Evolutionary conservation across 1,140 invertebrate genomes (phyloP), one percentile per base, ranked within the genome.

Genomic region (Leptopilina clavipes): DNA sequence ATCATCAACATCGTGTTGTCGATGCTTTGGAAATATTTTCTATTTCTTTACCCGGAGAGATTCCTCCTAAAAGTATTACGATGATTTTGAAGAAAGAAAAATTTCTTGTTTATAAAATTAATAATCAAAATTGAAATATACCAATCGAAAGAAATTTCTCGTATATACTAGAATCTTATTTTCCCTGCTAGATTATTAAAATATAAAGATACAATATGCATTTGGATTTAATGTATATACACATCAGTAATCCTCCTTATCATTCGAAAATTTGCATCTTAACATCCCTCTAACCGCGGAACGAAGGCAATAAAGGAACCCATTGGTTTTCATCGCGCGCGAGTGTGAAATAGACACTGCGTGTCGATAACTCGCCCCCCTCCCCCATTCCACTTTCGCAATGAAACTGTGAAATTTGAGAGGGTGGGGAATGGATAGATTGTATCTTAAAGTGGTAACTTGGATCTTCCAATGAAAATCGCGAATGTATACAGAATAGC

Each of bases 391-490:
- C 25, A 31, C n/a, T n/a, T n/a, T n/a, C 25, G 25, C 56, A n/a
- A 31, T 65, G 59, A 65, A 65, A 31, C 59, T 31, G n/a, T n/a
- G 12, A 65, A 65, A 65, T 65, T 65, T 37, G 59, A 65, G 12
- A 31, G 59, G 22, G 59, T 65, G 59, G 18, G 76, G 76, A 52
- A 76, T 76, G 77, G 79, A 72, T 48, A 74, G 74, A 76, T 76
- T 76, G 77, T 77, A 75, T 72, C 77, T 79, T 78, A 76, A 80
- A 80, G 81, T 77, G 73, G 75, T 75, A 74, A 44, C 74, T 10
- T 37, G 83, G 75, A 82, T 84, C 87, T 88, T 87, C 88, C 88
- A 89, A 89, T 89, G 85, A 86, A 40, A 84, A 82, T 86, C 80
- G 86, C 86, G 76, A 82, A 8, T 73, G 74, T 44, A 65, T 76